Base-by-base conservation (phyloP, 2,797 vertebrate genomes). In the Mycteria americana region DNA sequence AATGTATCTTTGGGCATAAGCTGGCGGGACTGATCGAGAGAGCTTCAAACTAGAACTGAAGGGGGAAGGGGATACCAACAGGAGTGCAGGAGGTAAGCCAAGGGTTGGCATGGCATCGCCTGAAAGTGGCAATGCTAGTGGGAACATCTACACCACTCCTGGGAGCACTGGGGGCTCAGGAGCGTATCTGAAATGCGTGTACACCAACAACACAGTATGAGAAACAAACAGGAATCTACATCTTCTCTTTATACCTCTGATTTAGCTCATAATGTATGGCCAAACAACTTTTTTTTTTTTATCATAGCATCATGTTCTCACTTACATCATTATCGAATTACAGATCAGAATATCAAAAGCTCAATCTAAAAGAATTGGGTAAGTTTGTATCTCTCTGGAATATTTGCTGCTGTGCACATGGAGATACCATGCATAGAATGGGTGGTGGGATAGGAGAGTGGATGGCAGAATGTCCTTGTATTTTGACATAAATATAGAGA, bases 181-280 rank as follows among this genome's bases (percentile, higher is more conserved):
- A 73, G 7, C 6, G 15, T 67, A 19, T 33, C 60, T 70, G 56
- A 86, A 70, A 63, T 76, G 5, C 22, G 63, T 33, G 25, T 11
- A 48, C 18, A 43, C 2, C 15, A 43, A 18, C 0, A 1, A 56
- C 0, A 6, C 6, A 21, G 27, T 10, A 30, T 11, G 14, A 37
- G 33, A 75, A 70, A 19, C 39, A 24, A 46, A 57, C 63, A 53
- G 60, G 79, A 87, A 89, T 81, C 21, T 84, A 87, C 67, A 68
- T 74, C 90, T 96, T 96, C 70, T 83, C 43, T 80, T 79, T 51
- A 75, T 63, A 93, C 19, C 27, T 93, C 33, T 21, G 48, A 92
- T 95, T 83, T 94, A 95, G 57, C 82, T 82, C 68, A 93, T 83
- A 83, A 86, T 75, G 31, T 77, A 81, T 37, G 64, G 70, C n/a